phyloP scores from a whole-genome alignment of 2,797 vertebrate genomes.

The Salmo trutta region DNA sequence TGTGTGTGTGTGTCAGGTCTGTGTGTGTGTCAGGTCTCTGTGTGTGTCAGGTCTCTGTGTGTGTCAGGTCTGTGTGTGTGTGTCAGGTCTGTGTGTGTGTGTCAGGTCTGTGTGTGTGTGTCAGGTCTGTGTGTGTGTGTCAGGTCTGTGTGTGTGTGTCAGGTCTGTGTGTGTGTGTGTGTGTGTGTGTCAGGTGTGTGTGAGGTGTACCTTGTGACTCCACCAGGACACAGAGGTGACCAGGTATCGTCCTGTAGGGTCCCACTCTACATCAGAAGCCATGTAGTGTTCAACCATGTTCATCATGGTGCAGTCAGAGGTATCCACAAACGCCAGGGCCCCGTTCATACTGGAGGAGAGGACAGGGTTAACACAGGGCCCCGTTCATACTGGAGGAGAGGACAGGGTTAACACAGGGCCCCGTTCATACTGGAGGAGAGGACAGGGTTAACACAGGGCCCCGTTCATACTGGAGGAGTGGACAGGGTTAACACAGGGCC shows the following conservation, averaged over 20 bases:
- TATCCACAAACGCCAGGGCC: conserved; percentile 95
- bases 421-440: conserved; percentile 88
- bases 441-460: conserved; percentile 19
- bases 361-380: conserved; percentile 20
- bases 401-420: conserved; percentile 17
- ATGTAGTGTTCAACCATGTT: conserved; percentile 98
- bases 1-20: neutral
- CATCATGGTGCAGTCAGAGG: conserved; percentile 98
- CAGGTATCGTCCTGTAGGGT: conserved; percentile 93
- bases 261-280: conserved; percentile 97
- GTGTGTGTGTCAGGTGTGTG: neutral
- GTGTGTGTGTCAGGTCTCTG: neutral
- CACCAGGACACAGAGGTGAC: conserved; percentile 99
- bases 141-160: neutral
- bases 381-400: conserved; percentile 88
- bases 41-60: too few species aligned
- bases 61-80: neutral
- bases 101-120: neutral
- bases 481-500: conserved; percentile 18
- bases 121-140: neutral
- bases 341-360: conserved; percentile 88
- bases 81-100: neutral
- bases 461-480: conserved; percentile 88
- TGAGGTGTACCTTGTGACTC: conserved; percentile 90
- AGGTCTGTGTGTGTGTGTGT: too few species aligned